These are phyloP conservation scores for Gymnothorax javanicus DNA, from an alignment of 2,797 vertebrate species.

Conservation along the genomic window DNA sequence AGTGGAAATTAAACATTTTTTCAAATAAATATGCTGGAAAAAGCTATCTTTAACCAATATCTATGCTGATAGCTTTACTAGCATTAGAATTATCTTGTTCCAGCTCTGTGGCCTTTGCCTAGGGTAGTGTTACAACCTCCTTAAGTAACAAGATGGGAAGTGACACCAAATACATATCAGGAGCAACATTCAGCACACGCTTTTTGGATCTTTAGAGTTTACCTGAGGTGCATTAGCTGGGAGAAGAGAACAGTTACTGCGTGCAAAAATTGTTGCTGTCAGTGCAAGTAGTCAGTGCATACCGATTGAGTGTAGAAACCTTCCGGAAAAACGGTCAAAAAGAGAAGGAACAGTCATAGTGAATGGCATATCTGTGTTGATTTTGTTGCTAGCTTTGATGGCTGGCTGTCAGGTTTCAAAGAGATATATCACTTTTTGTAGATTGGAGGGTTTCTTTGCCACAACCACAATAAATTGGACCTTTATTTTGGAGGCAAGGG, in stretches of 20 bases:
- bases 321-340: background rate
- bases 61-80: background rate
- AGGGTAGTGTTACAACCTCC: background rate
- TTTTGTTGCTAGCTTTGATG: background rate
- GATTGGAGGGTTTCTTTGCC: conserved; percentile 35
- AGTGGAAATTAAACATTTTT: background rate
- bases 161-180: background rate
- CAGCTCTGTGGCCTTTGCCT: background rate
- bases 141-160: background rate
- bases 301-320: too few species aligned
- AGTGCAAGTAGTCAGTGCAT: too few species aligned
- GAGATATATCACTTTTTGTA: background rate
- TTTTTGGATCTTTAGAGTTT: background rate
- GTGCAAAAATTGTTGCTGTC: background rate
- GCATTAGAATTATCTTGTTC: background rate
- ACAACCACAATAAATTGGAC: conserved; percentile 30
- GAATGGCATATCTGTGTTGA: background rate
- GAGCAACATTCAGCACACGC: background rate
- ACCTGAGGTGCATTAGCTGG: background rate
- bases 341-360: background rate
- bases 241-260: background rate
- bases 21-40: background rate
- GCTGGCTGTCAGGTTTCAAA: conserved; percentile 8
- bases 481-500: conserved; percentile 36
- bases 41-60: background rate